Conservation (phyloP, 1,140 invertebrate genomes). For the Teleogryllus occipitalis region DNA sequence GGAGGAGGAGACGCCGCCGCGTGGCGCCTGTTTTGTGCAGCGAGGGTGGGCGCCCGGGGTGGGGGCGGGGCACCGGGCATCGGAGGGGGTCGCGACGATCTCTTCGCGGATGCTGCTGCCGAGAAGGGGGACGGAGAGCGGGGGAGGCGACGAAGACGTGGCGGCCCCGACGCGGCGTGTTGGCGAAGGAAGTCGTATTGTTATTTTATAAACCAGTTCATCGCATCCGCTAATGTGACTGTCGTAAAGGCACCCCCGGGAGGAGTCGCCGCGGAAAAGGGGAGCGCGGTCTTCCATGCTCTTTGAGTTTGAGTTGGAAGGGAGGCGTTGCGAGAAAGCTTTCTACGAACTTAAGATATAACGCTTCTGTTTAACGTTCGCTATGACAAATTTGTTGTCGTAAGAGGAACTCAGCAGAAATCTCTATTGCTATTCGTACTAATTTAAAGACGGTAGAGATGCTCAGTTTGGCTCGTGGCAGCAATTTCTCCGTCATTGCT, state of each 20-base stretch:
- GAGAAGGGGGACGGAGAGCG: too few species aligned
- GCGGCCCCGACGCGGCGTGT: background rate
- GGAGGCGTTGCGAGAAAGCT: background rate
- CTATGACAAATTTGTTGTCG: slow-evolving; percentile 4
- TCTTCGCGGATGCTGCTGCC: too few species aligned
- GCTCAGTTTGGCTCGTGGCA: background rate
- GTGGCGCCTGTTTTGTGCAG: too few species aligned
- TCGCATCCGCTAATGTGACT: background rate
- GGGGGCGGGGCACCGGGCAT: too few species aligned
- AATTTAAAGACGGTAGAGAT: background rate
- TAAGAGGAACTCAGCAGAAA: background rate
- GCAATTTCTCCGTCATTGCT: background rate
- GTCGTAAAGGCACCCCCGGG: background rate
- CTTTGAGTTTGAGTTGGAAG: background rate
- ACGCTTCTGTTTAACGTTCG: background rate
- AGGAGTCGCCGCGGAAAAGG: background rate
- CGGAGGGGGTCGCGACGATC: too few species aligned
- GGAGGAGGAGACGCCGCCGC: too few species aligned
- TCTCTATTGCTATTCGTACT: background rate
- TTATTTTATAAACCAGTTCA: slow-evolving; percentile 6
- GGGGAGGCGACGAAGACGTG: too few species aligned
- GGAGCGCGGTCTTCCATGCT: background rate
- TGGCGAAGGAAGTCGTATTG: background rate
- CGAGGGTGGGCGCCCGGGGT: too few species aligned
- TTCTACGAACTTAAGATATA: background rate